A percentile compares a stretch with the other conserved stretches of the same genome.
phyloP scores from a whole-genome alignment of 2,797 vertebrate species.

The Onychomys leucogaster region DNA sequence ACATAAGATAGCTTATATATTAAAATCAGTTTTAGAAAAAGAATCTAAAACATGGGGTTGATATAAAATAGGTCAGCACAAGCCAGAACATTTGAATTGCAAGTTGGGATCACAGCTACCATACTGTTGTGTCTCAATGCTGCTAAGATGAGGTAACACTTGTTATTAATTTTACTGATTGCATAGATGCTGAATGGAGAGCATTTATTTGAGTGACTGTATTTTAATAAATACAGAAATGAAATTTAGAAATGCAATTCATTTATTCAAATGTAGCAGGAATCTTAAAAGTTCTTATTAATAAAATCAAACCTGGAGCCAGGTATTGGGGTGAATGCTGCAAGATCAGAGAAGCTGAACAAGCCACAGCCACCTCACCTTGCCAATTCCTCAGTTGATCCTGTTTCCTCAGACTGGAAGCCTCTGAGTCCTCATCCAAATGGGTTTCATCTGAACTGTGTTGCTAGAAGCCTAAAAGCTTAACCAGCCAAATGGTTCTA shows the following conservation, averaged over 20 bases:
- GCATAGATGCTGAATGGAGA: neutral
- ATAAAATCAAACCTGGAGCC: no score
- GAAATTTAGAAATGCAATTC: conserved; percentile 35
- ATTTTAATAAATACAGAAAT: conserved; percentile 40
- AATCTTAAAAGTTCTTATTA: no score
- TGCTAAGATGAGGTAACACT: neutral
- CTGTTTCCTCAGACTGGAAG: no score
- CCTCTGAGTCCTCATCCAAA: no score
- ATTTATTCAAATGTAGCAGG: conserved; percentile 25
- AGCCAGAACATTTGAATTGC: neutral
- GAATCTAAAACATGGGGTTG: neutral
- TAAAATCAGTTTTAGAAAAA: neutral
- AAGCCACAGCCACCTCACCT: no score
- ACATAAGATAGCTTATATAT: neutral
- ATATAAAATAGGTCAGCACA: neutral
- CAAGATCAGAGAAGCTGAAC: no score
- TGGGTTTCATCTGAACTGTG: no score
- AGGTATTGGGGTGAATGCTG: no score
- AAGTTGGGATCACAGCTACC: neutral
- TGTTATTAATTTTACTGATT: neutral
- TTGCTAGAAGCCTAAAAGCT: no score
- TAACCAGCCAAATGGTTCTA: no score
- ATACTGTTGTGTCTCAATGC: neutral
- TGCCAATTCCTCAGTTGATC: no score
- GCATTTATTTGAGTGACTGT: neutral